Conservation (phyloP, 2,797 vertebrate genomes). For the Sphenodon punctatus region DNA sequence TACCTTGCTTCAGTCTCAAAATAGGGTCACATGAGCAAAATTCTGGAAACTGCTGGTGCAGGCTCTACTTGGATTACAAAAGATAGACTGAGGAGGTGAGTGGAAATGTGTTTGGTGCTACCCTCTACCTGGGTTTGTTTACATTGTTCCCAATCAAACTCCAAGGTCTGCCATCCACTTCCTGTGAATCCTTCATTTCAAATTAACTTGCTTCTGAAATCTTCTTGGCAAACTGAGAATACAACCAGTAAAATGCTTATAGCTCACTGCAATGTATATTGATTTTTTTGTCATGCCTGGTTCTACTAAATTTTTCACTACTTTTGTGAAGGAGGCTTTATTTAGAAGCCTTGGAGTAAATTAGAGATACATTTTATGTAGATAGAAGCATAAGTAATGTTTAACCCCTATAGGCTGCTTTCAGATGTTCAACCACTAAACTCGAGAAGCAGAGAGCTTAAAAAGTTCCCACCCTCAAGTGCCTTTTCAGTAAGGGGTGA, state of each 20-base stretch:
- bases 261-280: slow-evolving; percentile 16
- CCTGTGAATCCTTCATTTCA: slow-evolving; percentile 38
- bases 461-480: no score
- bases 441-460: no score
- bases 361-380: background rate
- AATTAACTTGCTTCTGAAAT: slow-evolving; percentile 19
- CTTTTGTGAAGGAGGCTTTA: background rate
- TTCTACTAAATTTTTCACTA: background rate
- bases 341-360: background rate
- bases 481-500: no score
- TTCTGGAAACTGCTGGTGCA: no score
- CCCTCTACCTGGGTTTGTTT: slow-evolving; percentile 2
- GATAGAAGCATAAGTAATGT: no score
- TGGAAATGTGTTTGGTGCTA: background rate
- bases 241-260: slow-evolving; percentile 32
- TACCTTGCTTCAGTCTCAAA: no score
- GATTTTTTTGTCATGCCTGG: background rate
- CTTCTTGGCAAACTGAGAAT: background rate
- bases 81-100: slow-evolving; percentile 7
- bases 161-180: slow-evolving; percentile 32
- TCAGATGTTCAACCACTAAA: no score
- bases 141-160: no score
- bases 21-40: no score
- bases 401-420: no score
- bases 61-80: no score